Percentiles rank a stretch among this genome's conserved stretches.
Evolutionary conservation across 2,797 vertebrate species (phyloP).

Genomic region (Rhinatrema bivittatum): DNA sequence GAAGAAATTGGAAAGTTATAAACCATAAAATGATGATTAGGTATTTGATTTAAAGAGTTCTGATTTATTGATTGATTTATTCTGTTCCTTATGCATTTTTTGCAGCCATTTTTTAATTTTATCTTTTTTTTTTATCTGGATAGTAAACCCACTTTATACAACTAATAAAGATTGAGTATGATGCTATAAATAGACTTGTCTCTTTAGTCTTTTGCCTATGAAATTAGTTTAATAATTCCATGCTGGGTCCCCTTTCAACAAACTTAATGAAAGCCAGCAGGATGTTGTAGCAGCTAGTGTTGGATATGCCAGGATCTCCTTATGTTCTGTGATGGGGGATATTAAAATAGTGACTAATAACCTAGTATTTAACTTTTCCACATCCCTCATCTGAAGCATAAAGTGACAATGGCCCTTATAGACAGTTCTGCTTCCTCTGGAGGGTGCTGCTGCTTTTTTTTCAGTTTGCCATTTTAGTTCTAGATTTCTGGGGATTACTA

Average conservation of each 20-base stretch:
- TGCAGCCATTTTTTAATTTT: slow-evolving; percentile 7
- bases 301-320: slow-evolving; percentile 51
- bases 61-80: too few relatives aligned
- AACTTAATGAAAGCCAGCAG: slow-evolving; percentile 81
- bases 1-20: too few relatives aligned
- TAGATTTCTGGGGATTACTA: slow-evolving; percentile 20
- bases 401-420: slow-evolving; percentile 14
- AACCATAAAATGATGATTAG: too few relatives aligned
- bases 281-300: slow-evolving; percentile 62
- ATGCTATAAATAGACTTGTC: slow-evolving; percentile 49
- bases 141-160: slow-evolving; percentile 15
- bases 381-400: slow-evolving; percentile 28
- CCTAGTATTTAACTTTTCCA: slow-evolving; percentile 33
- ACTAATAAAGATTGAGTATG: slow-evolving; percentile 34
- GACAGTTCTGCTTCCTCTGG: slow-evolving; percentile 31
- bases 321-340: slow-evolving; percentile 54
- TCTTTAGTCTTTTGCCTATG: slow-evolving; percentile 51
- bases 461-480: slow-evolving; percentile 24
- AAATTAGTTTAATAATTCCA: slow-evolving; percentile 65
- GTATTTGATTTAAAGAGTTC: too few relatives aligned
- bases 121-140: slow-evolving; percentile 4
- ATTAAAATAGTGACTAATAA: slow-evolving; percentile 74
- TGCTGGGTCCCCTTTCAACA: slow-evolving; percentile 67
- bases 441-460: slow-evolving; percentile 30
- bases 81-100: slow-evolving; percentile 6